Evolutionary conservation across 2,113 vertebrate genomes (phyloP), one percentile per base, ranked within the genome.

Genomic region (Columba janthina): DNA sequence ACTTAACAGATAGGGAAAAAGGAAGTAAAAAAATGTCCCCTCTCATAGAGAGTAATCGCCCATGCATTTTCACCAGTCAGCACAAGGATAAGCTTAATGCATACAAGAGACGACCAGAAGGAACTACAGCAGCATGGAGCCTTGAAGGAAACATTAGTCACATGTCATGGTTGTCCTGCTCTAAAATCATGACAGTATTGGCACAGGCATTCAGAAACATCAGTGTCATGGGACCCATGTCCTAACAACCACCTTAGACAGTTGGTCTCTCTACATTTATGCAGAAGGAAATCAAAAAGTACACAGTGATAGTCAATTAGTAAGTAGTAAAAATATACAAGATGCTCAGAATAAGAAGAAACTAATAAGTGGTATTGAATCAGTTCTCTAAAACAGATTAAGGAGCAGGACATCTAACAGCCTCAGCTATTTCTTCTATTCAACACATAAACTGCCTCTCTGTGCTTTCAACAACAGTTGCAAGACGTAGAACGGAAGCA

Each of bases 151-250:
- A 83, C 26, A 19, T 50, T 0, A 89, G 57, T 48, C 15, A 62
- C 0, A 1, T 28, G 34, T n/a, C 29, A 57, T 5, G 24, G 44
- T 1, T 79, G 26, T 64, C 31, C 44, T 2, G 2, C 64, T 70
- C 42, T 71, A 67, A 64, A 61, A 29, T 14, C 36, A 25, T 13
- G 32, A 70, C 34, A 54, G 8, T 19, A 61, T 3, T 42, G 29
- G 66, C 1, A 2, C 0, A 69, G 44, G 21, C 57, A 90, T 61
- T 79, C 5, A 5, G 26, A 90, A 83, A 50, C 18, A 36, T 15
- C 67, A 42, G 1, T 36, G 25, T 69, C 38, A 62, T 3, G 15
- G 46, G 54, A 72, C 36, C 73, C 3, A 0, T 2, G 22, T 26
- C 19, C 7, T 72, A 85, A 57, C 8, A 44, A 54, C 1, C 2